Percentiles rank a stretch among this genome's conserved stretches.
Conservation (phyloP, 2,113 vertebrate species). For the Notarius quadriscutis region DNA sequence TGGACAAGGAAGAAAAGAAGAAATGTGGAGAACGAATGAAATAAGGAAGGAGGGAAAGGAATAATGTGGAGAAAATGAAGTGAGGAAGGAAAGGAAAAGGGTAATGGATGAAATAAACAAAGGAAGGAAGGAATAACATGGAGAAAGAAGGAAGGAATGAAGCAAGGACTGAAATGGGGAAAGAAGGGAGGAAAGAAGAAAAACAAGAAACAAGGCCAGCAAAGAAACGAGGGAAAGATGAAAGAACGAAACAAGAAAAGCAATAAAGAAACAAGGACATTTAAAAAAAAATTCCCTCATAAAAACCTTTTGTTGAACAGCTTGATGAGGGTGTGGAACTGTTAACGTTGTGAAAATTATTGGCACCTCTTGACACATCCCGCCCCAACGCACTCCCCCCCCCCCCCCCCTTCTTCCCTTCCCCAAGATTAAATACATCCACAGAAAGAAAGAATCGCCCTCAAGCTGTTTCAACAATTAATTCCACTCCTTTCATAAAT, state of each 20-base stretch:
- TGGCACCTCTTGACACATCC: neutral
- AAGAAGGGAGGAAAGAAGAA: neutral
- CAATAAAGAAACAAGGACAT: neutral
- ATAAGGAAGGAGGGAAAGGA: too few species aligned
- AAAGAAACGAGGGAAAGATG: neutral
- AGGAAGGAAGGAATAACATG: neutral
- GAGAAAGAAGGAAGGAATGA: neutral
- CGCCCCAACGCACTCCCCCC: neutral
- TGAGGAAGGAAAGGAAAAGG: neutral
- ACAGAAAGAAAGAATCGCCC: neutral
- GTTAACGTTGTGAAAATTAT: neutral
- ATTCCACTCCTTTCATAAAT: conserved; percentile 14
- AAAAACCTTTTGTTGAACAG: neutral
- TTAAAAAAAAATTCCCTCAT: neutral
- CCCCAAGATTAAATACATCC: neutral
- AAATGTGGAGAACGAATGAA: neutral
- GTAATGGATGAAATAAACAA: neutral
- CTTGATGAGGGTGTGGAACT: neutral
- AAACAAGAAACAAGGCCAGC: neutral
- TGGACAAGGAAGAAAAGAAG: neutral
- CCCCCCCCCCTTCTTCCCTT: too few species aligned
- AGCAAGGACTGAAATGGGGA: neutral
- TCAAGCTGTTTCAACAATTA: conserved; percentile 6
- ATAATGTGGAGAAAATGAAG: neutral
- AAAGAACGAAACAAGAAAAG: neutral